Evolutionary conservation across 64 coral and sea anemone genomes (phyloP).

Genomic region (Dendronephthya gigantea): DNA sequence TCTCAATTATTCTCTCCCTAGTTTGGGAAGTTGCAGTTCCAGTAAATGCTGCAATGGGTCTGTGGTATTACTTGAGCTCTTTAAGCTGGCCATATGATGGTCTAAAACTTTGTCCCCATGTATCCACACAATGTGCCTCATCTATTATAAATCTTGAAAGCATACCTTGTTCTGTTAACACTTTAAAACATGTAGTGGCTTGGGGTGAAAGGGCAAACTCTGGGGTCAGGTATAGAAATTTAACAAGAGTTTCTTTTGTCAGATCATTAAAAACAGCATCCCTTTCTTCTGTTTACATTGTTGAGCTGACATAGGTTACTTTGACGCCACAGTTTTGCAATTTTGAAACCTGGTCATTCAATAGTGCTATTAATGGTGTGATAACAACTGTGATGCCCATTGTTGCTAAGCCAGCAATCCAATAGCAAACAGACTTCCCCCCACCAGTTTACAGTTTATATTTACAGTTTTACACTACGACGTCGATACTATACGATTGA

Average conservation of each 20-base stretch:
- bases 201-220: neutral
- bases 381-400: neutral
- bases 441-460: too few species aligned
- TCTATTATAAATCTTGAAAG: constrained; percentile 4
- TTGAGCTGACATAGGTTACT: neutral
- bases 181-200: neutral
- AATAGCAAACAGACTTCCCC: constrained; percentile 1
- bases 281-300: neutral
- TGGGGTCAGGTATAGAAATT: constrained; percentile 5
- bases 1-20: neutral
- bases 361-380: neutral
- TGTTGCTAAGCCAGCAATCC: constrained; percentile 5
- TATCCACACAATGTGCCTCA: constrained; percentile 27
- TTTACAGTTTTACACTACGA: too few species aligned
- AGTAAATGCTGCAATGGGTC: neutral
- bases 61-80: neutral
- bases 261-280: neutral
- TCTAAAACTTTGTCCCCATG: constrained; percentile 24
- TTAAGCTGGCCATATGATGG: constrained; percentile 21
- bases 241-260: neutral
- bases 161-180: neutral
- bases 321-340: neutral
- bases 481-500: too few species aligned
- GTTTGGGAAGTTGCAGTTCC: neutral
- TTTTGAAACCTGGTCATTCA: constrained; percentile 10